phyloP scores from a whole-genome alignment of 2,888 invertebrate genomes.

The Polyommatus icarus region DNA sequence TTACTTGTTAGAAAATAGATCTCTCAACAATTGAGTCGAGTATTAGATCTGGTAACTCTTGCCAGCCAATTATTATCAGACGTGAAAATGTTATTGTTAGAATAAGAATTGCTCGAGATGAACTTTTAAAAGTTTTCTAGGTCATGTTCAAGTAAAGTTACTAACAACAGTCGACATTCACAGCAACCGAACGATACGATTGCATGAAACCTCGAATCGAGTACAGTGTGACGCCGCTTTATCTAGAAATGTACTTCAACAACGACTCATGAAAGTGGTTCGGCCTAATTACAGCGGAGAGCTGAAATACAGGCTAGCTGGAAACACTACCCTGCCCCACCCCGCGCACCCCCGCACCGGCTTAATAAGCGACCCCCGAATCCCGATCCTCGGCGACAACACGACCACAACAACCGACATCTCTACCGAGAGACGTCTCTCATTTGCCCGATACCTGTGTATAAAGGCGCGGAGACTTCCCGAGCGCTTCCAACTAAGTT shows the following conservation, averaged over 20 bases:
- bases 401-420: background rate
- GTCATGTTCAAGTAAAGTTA: too few species aligned
- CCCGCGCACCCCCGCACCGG: background rate
- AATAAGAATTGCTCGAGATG: too few species aligned
- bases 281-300: conserved; percentile 14
- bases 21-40: too few species aligned
- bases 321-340: background rate
- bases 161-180: too few species aligned
- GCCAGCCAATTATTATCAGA: too few species aligned
- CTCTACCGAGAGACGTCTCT: background rate
- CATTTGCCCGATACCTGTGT: too few species aligned
- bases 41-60: too few species aligned
- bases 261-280: background rate
- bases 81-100: too few species aligned
- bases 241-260: background rate
- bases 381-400: background rate
- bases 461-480: too few species aligned
- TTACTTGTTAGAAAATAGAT: too few species aligned
- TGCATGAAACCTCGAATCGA: background rate
- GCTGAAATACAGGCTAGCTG: conserved; percentile 10
- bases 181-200: background rate
- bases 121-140: too few species aligned
- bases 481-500: too few species aligned
- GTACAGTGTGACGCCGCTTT: background rate
- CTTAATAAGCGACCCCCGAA: background rate